phyloP scores from a whole-genome alignment of 2,113 vertebrate genomes.

The Oxygymnocypris stewartii region DNA sequence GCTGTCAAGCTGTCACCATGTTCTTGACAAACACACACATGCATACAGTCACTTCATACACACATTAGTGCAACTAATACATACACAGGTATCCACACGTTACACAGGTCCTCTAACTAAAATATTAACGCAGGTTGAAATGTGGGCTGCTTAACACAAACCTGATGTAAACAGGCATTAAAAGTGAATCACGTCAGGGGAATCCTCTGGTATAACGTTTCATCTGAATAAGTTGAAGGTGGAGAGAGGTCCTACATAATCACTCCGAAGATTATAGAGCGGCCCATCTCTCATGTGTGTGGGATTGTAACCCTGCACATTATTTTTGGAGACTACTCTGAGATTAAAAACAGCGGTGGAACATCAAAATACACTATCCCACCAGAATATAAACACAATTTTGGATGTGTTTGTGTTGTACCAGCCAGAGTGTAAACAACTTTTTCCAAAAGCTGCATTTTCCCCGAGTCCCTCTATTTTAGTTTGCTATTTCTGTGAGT shows the following conservation, averaged over 20 bases:
- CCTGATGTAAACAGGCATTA: constrained; percentile 56
- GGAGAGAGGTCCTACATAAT: constrained; percentile 36
- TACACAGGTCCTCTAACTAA: constrained; percentile 26
- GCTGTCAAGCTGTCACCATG: constrained; percentile 42
- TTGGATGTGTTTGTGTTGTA: not conserved
- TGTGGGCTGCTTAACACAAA: constrained; percentile 9
- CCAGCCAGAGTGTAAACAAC: not conserved
- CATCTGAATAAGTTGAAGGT: constrained; percentile 23
- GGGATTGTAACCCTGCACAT: constrained; percentile 22
- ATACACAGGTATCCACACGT: not conserved
- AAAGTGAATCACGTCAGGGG: constrained; percentile 59
- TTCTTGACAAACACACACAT: constrained; percentile 31
- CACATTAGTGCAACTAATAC: constrained; percentile 4
- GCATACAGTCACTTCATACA: constrained; percentile 30
- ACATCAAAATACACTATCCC: not conserved
- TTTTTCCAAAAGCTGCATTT: constrained; percentile 11
- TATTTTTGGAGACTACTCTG: not conserved
- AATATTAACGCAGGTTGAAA: constrained; percentile 11
- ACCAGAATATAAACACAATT: not conserved
- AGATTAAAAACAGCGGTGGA: constrained; percentile 7
- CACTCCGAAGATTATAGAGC: constrained; percentile 33
- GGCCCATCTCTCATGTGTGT: not conserved
- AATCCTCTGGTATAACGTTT: constrained; percentile 57
- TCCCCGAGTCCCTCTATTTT: constrained; percentile 7
- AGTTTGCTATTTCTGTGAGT: constrained; percentile 8